Base-by-base conservation (phyloP, 2,113 vertebrate species). In the Mola mola region DNA sequence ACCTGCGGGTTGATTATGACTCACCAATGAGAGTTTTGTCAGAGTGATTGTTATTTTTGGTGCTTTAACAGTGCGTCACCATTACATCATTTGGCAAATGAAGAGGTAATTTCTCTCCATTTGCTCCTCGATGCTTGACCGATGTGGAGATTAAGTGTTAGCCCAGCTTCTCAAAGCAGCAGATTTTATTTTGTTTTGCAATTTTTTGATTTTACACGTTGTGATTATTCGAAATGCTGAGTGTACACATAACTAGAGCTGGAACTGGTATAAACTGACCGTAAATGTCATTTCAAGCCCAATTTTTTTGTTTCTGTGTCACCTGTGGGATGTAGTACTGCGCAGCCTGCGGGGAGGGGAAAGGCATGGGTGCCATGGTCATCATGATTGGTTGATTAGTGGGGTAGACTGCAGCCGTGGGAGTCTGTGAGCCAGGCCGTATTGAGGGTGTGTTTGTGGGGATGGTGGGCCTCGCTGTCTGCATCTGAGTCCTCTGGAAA, bases 281-380 rank as follows among this genome's bases (percentile, higher is more conserved):
- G n/a, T n/a, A n/a, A n/a, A n/a, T n/a, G n/a, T n/a, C n/a, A n/a
- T n/a, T n/a, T n/a, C n/a, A n/a, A n/a, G n/a, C n/a, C n/a, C n/a
- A n/a, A n/a, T n/a, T n/a, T n/a, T n/a, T n/a, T n/a, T n/a, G 46
- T 84, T 92, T 48, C 4, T 4, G 6, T 24, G 37, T 57, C 52
- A 90, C 96, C 96, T 96, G 97, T 42, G 94, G 94, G 68, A 99
- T 98, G 82, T 96, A 99, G 94, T 98, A 99, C 89, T 96, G 97
- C 66, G 95, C 91, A 24, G 95, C 94, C 91, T 97, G 97, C 52
- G 94, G 94, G 67, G 97, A 95, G 0, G 94, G 93, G 78, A 98
- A 98, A 60, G 95, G 93, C 96, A 99, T 96, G 89, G 95, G 90
- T 77, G 95, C 83, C 91, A 88, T 96, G 91, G 88, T 93, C 97